phyloP scores from a whole-genome alignment of 1,140 invertebrate genomes.

The Drosophila kepulauana region DNA sequence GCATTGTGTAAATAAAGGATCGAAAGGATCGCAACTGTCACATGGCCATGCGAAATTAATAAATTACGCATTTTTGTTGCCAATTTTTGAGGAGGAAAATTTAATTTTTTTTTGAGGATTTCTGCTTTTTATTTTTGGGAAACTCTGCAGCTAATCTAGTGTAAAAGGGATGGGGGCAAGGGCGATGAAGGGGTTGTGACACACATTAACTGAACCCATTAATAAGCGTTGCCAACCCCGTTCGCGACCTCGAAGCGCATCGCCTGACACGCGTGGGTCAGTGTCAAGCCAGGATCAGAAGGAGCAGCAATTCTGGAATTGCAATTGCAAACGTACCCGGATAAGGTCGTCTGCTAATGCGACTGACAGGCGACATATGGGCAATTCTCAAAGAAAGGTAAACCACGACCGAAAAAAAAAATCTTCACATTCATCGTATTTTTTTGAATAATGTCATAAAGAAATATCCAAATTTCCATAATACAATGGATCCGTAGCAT shows the following conservation, averaged over 20 bases:
- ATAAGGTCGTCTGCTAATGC: slow-evolving; percentile 35
- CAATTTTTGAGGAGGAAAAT: slow-evolving; percentile 77
- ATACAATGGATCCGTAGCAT: too few species aligned
- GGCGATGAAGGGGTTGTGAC: slow-evolving; percentile 71
- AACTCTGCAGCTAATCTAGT: slow-evolving; percentile 37
- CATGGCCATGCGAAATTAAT: slow-evolving; percentile 79
- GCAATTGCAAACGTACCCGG: slow-evolving; percentile 18
- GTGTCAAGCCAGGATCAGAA: slow-evolving; percentile 48
- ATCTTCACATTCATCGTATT: too few species aligned
- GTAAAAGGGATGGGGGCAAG: slow-evolving; percentile 47
- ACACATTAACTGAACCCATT: slow-evolving; percentile 83
- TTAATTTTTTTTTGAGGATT: slow-evolving; percentile 52
- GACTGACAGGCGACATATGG: slow-evolving; percentile 52
- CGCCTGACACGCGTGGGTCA: slow-evolving; percentile 74
- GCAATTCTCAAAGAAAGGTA: too few species aligned
- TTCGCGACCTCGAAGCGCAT: slow-evolving; percentile 47
- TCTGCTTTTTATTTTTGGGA: slow-evolving; percentile 46
- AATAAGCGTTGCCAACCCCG: slow-evolving; percentile 81
- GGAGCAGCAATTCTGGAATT: slow-evolving; percentile 7
- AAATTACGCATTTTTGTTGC: slow-evolving; percentile 72
- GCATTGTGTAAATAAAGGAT: slow-evolving; percentile 83
- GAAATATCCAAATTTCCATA: too few species aligned
- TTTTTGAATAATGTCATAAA: too few species aligned
- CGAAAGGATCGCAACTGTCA: slow-evolving; percentile 71
- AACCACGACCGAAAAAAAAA: too few species aligned